These are phyloP conservation scores for Corvus cornix DNA, from an alignment of 2,113 vertebrate genomes.

Conservation along the genomic window DNA sequence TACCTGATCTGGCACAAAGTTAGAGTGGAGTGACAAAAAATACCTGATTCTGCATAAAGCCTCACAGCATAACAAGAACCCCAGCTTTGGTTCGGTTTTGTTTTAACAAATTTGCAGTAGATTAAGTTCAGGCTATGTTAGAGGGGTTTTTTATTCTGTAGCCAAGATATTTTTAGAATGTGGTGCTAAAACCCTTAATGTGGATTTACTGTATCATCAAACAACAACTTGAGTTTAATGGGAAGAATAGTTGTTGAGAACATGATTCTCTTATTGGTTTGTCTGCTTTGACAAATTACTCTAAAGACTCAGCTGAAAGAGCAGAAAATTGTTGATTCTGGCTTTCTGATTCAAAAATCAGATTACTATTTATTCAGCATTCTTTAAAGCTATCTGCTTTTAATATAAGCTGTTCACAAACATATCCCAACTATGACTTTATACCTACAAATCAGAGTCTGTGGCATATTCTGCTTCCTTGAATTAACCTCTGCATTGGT, in stretches of 20 bases:
- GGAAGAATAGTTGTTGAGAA: not conserved
- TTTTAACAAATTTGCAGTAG: not conserved
- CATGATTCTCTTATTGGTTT: not conserved
- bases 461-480: not conserved
- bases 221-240: not conserved
- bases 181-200: not conserved
- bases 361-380: not conserved
- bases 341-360: not conserved
- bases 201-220: not conserved
- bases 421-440: not conserved
- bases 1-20: not conserved
- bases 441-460: not conserved
- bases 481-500: not conserved
- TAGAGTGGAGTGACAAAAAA: not conserved
- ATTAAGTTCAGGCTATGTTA: not conserved
- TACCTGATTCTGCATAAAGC: not conserved
- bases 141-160: not conserved
- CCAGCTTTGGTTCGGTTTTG: not conserved
- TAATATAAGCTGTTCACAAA: not conserved
- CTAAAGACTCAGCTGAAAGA: not conserved
- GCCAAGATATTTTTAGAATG: not conserved
- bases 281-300: not conserved
- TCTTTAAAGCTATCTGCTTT: not conserved
- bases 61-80: not conserved
- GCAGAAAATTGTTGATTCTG: not conserved